Percentiles rank a stretch among this genome's conserved stretches.
These are phyloP conservation scores for Dasypogon diadema DNA, from an alignment of 2,888 invertebrate genomes.

Conservation along the genomic window DNA sequence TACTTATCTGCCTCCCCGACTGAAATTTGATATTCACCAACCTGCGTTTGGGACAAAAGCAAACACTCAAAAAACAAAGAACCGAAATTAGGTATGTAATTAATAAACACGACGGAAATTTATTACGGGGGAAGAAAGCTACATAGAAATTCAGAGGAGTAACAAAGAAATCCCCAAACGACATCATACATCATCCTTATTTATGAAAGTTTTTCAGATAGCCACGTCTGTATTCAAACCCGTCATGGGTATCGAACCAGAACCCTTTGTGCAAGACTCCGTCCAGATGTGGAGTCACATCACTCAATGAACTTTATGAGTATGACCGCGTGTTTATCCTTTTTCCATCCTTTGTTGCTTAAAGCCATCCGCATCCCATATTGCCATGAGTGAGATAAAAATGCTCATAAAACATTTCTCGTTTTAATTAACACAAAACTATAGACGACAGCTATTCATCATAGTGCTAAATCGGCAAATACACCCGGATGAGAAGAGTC, in stretches of 20 bases:
- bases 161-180: not conserved
- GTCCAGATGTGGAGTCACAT: constrained; percentile 26
- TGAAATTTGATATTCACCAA: too few species aligned
- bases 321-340: not conserved
- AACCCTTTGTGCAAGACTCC: not conserved
- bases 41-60: too few species aligned
- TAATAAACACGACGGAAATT: not conserved
- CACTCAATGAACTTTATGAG: not conserved
- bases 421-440: constrained; percentile 56
- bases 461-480: constrained; percentile 52
- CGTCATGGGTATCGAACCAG: constrained; percentile 28
- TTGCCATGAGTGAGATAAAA: constrained; percentile 43
- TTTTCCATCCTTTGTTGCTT: constrained; percentile 12
- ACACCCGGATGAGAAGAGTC: constrained; percentile 47
- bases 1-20: too few species aligned
- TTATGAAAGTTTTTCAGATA: constrained; percentile 21
- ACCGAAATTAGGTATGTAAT: not conserved
- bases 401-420: constrained; percentile 54
- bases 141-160: not conserved
- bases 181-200: constrained; percentile 30
- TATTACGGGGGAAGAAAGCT: not conserved
- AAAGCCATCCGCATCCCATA: constrained; percentile 15
- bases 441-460: constrained; percentile 54
- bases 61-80: not conserved
- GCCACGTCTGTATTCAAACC: constrained; percentile 1